phyloP scores from a whole-genome alignment of 1,140 invertebrate genomes.

The Hycleus cichorii region DNA sequence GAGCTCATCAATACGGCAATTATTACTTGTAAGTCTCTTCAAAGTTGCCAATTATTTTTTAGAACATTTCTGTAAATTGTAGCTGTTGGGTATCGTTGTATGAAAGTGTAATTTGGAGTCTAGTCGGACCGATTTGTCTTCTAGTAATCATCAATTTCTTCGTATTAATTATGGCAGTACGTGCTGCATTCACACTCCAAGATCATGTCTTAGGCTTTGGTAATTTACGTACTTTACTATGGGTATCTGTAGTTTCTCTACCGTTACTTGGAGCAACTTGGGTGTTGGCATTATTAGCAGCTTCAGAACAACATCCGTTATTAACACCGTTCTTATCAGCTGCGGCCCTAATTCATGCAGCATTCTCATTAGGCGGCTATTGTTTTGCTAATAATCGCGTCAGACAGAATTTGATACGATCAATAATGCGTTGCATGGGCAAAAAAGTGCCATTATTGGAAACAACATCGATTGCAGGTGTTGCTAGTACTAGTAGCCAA shows the following conservation, averaged over 20 bases:
- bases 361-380: slow-evolving; percentile 75
- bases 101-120: slow-evolving; percentile 84
- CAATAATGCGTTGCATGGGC: slow-evolving; percentile 66
- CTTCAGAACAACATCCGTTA: slow-evolving; percentile 65
- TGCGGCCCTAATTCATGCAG: slow-evolving; percentile 62
- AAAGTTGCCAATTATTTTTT: too few relatives aligned
- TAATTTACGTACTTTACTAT: slow-evolving; percentile 75
- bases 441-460: slow-evolving; percentile 76
- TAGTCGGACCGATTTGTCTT: slow-evolving; percentile 76
- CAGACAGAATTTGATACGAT: slow-evolving; percentile 56
- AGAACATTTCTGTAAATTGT: neutral
- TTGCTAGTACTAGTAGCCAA: slow-evolving; percentile 62
- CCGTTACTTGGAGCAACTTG: slow-evolving; percentile 71
- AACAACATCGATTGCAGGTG: slow-evolving; percentile 56
- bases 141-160: slow-evolving; percentile 70
- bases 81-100: slow-evolving; percentile 94
- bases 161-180: slow-evolving; percentile 75
- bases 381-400: slow-evolving; percentile 75
- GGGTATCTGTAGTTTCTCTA: slow-evolving; percentile 71
- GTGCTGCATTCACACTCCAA: slow-evolving; percentile 84
- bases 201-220: slow-evolving; percentile 86
- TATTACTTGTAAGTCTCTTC: slow-evolving; percentile 73
- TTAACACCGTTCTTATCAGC: slow-evolving; percentile 66
- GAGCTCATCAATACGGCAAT: slow-evolving; percentile 93
- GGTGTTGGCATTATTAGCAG: slow-evolving; percentile 72